These are phyloP conservation scores for Epicauta chinensis DNA, from an alignment of 1,140 invertebrate genomes.

Conservation along the genomic window DNA sequence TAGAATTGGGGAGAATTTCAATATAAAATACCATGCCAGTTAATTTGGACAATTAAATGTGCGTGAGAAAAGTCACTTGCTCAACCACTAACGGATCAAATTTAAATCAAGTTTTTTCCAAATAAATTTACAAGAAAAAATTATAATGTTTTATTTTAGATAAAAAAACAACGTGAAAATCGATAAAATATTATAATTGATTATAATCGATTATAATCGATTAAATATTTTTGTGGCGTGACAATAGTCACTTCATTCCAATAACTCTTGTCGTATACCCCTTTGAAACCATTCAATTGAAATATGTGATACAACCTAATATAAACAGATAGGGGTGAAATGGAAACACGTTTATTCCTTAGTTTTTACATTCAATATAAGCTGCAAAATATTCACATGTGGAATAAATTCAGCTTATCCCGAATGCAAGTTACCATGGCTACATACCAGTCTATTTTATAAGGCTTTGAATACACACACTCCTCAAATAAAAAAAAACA, in stretches of 20 bases:
- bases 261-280: too few species aligned
- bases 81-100: neutral
- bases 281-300: conserved; percentile 12
- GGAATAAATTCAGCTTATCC: conserved; percentile 5
- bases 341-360: conserved; percentile 1
- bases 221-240: too few species aligned
- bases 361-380: conserved; percentile 9
- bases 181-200: neutral
- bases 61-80: conserved; percentile 15
- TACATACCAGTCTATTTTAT: conserved; percentile 2
- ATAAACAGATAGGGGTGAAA: conserved; percentile 11
- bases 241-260: too few species aligned
- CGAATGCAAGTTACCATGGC: conserved; percentile 8
- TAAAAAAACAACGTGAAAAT: neutral
- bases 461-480: too few species aligned
- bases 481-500: too few species aligned
- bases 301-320: conserved; percentile 10
- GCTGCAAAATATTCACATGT: conserved; percentile 7
- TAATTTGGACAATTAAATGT: conserved; percentile 15
- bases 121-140: too few species aligned
- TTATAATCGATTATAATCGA: too few species aligned
- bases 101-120: conserved; percentile 8
- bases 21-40: conserved; percentile 7
- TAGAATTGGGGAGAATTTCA: conserved; percentile 8
- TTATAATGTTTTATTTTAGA: neutral